Conservation (phyloP, 2,797 vertebrate species). For the Mormyrus proboscirostris region DNA sequence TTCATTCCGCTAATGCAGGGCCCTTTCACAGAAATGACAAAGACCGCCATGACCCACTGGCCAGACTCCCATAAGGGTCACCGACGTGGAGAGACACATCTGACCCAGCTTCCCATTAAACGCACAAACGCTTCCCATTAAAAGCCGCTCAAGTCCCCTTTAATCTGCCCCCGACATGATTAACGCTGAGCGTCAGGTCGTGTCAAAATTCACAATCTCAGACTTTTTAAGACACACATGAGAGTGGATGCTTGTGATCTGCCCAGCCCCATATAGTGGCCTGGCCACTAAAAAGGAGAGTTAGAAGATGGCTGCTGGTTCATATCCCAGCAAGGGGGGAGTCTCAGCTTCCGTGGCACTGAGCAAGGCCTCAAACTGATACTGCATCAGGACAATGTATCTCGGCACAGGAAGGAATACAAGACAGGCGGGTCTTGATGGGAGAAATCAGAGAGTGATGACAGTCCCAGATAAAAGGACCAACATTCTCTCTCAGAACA, state of each 20-base stretch:
- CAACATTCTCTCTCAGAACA: neutral
- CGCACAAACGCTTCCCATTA: neutral
- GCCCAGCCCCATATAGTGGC: neutral
- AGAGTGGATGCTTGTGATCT: neutral
- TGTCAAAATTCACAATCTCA: neutral
- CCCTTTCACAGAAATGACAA: neutral
- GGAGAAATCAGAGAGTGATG: neutral
- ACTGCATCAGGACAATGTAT: neutral
- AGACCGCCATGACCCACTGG: neutral
- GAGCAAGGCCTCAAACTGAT: neutral
- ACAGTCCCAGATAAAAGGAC: neutral
- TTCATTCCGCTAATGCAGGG: neutral
- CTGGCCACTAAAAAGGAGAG: neutral
- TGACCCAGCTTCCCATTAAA: neutral
- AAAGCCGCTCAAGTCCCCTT: neutral
- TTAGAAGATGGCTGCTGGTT: neutral
- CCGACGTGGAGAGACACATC: neutral
- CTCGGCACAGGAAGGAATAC: neutral
- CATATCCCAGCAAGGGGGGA: neutral
- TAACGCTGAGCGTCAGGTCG: neutral
- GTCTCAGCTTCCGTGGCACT: neutral
- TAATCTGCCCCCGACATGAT: neutral
- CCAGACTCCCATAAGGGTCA: neutral
- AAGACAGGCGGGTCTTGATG: neutral
- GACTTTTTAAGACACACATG: no score